These are phyloP conservation scores for Heliconius hermathena DNA, from an alignment of 1,140 invertebrate genomes.

Conservation along the genomic window DNA sequence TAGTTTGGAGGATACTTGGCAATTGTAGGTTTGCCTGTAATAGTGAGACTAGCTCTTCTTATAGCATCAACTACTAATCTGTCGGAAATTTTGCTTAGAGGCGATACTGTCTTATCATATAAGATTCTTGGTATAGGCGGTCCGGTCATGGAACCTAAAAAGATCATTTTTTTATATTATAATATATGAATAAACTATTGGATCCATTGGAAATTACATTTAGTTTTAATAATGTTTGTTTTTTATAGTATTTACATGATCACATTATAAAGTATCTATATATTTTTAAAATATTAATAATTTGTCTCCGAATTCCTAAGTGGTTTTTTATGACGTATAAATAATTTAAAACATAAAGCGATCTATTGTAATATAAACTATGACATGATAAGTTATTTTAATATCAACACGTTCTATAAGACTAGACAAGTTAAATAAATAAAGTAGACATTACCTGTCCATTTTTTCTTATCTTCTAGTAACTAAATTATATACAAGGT, in stretches of 20 bases:
- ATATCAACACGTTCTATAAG: constrained; percentile 35
- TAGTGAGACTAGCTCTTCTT: constrained; percentile 63
- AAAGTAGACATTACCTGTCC: background rate
- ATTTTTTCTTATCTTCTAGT: background rate
- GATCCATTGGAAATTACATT: background rate
- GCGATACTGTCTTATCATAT: constrained; percentile 45
- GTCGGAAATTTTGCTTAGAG: constrained; percentile 57
- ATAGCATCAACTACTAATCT: constrained; percentile 70
- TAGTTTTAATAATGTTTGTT: background rate
- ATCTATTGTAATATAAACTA: background rate
- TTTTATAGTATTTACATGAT: background rate
- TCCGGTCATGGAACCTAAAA: constrained; percentile 59
- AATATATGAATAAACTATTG: background rate
- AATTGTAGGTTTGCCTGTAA: constrained; percentile 60
- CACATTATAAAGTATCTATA: background rate
- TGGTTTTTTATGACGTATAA: background rate
- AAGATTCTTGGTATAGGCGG: constrained; percentile 45
- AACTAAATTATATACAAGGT: background rate
- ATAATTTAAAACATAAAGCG: background rate
- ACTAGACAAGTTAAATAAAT: background rate
- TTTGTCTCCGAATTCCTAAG: no score
- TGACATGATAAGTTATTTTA: constrained; percentile 39
- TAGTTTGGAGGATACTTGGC: constrained; percentile 69
- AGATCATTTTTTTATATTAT: background rate
- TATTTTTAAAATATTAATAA: no score